Base-by-base conservation (phyloP, 2,797 vertebrate species). In the Rhabdomys pumilio region DNA sequence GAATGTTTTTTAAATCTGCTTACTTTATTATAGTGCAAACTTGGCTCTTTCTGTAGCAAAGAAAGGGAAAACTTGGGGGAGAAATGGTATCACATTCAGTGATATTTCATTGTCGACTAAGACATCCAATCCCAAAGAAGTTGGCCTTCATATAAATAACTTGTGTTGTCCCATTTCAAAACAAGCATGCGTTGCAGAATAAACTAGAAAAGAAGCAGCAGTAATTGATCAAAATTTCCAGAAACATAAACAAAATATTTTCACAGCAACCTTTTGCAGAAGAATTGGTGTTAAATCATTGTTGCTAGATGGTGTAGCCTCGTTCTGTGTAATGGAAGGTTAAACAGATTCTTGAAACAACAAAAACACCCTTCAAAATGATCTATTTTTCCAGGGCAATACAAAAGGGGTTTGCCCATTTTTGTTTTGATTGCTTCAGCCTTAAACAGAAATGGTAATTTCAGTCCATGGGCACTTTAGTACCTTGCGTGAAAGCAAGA, bases 391-490 rank as follows among this genome's bases (percentile, higher is more conserved):
- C 90, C 89, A 96, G 85, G 96, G 93, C 93, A 98, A 90, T 97
- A 96, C 95, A 97, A 95, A 98, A 93, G 67, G 93, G 93, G 92
- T 91, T 97, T 97, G 89, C 89, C 93, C 96, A 94, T 97, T 97
- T 98, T 97, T 97, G 96, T 97, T 97, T 97, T 97, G 89, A 97
- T 97, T 97, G 94, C 96, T 98, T 97, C 92, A 91, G 94, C 93
- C 97, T 97, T 97, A 98, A 96, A 96, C 95, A 96, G 96, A 87
- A 97, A 97, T 96, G 95, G 96, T 98, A 97, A 98, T 98, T 97
- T 97, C 97, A 89, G 92, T 96, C 93, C 93, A 97, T 29, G 0
- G 92, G 94, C 93, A 96, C 88, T 97, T 97, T 97, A 96, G 91
- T 96, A 94, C 97, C 96, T 97, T 96, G 96, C 79, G 94, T 96